Evolutionary conservation across 2,113 vertebrate genomes (phyloP), one percentile per base, ranked within the genome.

Genomic region (Accipiter virgatus): DNA sequence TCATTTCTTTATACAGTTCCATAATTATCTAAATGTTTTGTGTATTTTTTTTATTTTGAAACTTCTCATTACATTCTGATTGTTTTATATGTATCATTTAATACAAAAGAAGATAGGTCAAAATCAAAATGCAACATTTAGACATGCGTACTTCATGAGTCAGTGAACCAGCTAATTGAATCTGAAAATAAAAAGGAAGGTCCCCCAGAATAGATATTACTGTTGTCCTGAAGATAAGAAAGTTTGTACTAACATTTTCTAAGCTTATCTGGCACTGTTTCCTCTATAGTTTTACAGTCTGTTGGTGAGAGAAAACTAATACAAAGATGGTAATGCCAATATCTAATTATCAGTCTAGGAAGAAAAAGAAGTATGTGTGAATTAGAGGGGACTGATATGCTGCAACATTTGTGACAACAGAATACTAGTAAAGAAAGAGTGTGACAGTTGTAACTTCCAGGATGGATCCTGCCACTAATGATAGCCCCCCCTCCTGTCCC

Each of bases 401-500:
- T 66, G 12, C 17, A 77, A 25, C 1, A 1, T 36, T 73, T 83
- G 3, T 43, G 34, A 56, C 68, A 83, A 56, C 7, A 71, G 71
- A 88, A 56, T 17, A 8, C 21, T 53, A 21, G 34, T 47, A 83
- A 55, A 68, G 34, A 52, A 93, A 72, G 13, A 74, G 36, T 19
- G 9, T 56, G 32, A 88, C 42, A 58, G 0, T 3, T 47, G 27
- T 50, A 86, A 55, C 20, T 92, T 73, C 36, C 70, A 14, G 7
- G 16, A 52, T 22, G 34, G 43, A 75, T 63, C 11, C 13, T 84
- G 7, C 3, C 23, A 11, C 21, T 32, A 73, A 25, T 0, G 0
- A 32, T 17, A 21, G 0, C 2, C 2, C 14, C 12, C 4, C 12
- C 2, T 86, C 13, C 27, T 42, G 11, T 15, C 5, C 27, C 20